Percentiles rank a stretch among this genome's conserved stretches.
These are phyloP conservation scores for Hypomesus transpacificus DNA, from an alignment of 2,113 vertebrate species.

Conservation along the genomic window DNA sequence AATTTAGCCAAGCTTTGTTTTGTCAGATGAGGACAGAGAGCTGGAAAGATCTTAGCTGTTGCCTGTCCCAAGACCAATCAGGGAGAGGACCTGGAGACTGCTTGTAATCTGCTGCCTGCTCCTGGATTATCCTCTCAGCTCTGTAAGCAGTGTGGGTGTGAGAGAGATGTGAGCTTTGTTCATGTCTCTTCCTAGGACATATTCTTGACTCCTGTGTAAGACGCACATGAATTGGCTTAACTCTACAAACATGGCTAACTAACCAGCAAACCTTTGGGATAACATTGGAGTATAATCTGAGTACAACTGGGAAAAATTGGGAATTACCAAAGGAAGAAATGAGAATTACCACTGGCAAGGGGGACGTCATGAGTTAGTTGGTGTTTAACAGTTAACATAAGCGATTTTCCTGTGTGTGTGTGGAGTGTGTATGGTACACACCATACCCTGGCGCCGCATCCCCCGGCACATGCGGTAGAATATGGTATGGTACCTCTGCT, in stretches of 20 bases:
- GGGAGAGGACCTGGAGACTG: constrained; percentile 51
- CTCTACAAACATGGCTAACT: background rate
- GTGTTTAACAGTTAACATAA: background rate
- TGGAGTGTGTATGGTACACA: constrained; percentile 45
- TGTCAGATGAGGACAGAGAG: constrained; percentile 51
- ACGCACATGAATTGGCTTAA: constrained; percentile 1
- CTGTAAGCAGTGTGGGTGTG: constrained; percentile 5
- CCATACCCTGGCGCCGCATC: constrained; percentile 19
- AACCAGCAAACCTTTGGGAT: background rate
- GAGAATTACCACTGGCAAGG: background rate
- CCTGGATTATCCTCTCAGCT: constrained; percentile 85
- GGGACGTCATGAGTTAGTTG: constrained; percentile 8
- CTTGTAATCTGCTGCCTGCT: constrained; percentile 75
- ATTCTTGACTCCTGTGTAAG: constrained; percentile 37
- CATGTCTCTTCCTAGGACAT: constrained; percentile 36
- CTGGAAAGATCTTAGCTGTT: constrained; percentile 38
- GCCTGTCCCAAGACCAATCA: constrained; percentile 50
- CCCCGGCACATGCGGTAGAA: constrained; percentile 72
- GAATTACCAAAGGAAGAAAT: background rate
- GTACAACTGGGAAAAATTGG: background rate
- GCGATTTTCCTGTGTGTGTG: background rate
- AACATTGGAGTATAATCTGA: constrained; percentile 1
- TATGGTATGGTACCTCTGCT: constrained; percentile 86
- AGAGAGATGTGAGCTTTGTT: constrained; percentile 1
- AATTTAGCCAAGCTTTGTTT: constrained; percentile 59